A percentile compares a stretch with the other conserved stretches of the same genome.
phyloP scores from a whole-genome alignment of 2,797 vertebrate genomes.

The Xiphorhynchus erythropygius region DNA sequence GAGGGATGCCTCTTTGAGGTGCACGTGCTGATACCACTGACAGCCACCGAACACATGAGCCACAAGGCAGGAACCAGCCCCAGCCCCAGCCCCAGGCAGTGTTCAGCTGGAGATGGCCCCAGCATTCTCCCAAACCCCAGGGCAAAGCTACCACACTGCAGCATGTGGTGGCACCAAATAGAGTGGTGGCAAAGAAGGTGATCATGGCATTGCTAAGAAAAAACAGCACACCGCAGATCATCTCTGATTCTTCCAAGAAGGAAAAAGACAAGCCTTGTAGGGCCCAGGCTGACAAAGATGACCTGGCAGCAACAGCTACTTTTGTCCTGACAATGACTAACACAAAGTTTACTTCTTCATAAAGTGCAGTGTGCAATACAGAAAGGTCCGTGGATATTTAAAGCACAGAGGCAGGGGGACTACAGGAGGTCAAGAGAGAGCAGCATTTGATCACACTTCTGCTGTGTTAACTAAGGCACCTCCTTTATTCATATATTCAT shows the following conservation, averaged over 20 bases:
- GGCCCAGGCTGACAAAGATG: not conserved
- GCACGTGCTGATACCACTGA: rapidly evolving
- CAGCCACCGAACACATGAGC: not conserved
- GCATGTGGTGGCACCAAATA: not conserved
- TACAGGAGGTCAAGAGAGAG: not conserved
- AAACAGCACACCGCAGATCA: rapidly evolving
- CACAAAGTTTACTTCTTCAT: not conserved
- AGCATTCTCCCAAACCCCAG: not conserved
- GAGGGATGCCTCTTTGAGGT: rapidly evolving
- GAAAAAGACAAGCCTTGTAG: not conserved
- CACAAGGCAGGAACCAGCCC: not conserved
- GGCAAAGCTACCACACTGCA: rapidly evolving
- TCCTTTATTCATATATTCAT: not conserved
- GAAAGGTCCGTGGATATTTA: not conserved
- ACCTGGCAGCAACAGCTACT: not conserved
- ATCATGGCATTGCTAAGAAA: not conserved
- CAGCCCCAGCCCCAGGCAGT: too few species aligned
- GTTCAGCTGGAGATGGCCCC: not conserved
- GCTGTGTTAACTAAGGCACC: not conserved
- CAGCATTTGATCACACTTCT: not conserved
- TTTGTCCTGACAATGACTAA: not conserved
- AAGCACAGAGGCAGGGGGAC: not conserved
- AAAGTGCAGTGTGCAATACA: not conserved
- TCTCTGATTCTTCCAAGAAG: not conserved
- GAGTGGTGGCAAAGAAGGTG: rapidly evolving